Conservation (phyloP, 1,140 invertebrate genomes). For the Frieseomelitta varia region DNA sequence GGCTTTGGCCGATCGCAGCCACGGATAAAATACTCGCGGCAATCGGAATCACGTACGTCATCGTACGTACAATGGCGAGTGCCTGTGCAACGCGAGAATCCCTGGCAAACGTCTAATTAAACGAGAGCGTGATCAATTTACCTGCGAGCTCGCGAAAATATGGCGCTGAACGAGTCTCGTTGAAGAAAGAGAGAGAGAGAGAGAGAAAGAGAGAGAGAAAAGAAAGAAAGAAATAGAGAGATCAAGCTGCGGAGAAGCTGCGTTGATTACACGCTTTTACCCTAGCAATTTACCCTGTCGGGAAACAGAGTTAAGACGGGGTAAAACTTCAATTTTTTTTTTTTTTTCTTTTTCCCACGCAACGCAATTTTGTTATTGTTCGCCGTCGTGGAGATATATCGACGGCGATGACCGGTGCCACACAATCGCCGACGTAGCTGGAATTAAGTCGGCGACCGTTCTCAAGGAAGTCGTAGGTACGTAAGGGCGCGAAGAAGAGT, state of each 20-base stretch:
- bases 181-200: no score
- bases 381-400: constrained; percentile 18
- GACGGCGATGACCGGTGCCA: constrained; percentile 13
- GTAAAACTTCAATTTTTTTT: neutral
- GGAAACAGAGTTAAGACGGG: no score
- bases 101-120: constrained; percentile 49
- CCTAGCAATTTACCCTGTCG: neutral
- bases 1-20: neutral
- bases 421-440: constrained; percentile 42
- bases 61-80: no score
- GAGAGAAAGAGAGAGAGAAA: no score
- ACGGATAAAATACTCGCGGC: neutral
- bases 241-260: neutral
- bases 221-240: neutral
- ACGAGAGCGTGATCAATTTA: constrained; percentile 53
- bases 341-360: constrained; percentile 16
- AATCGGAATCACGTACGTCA: neutral
- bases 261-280: neutral
- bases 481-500: constrained; percentile 8
- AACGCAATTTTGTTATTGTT: constrained; percentile 13
- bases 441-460: constrained; percentile 43
- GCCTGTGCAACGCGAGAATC: no score
- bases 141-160: constrained; percentile 19
- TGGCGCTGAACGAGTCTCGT: constrained; percentile 14
- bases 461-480: neutral